Evolutionary conservation across 2,888 invertebrate genomes (phyloP).

Genomic region (Acleris sparsana): DNA sequence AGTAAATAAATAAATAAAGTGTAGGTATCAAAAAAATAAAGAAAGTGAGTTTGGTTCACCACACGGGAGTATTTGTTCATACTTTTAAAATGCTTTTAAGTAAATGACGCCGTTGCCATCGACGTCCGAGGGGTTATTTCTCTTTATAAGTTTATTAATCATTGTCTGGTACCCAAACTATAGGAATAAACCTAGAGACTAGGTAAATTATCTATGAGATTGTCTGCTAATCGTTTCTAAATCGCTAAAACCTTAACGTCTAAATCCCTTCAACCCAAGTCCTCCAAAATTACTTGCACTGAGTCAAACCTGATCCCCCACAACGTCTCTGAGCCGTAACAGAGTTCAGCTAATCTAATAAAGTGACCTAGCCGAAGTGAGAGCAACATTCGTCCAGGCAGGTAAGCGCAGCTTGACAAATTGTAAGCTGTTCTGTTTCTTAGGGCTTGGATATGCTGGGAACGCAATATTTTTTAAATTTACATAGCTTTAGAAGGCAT

Average conservation of each 20-base stretch:
- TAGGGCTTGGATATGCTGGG: not conserved
- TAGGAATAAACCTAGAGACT: no score
- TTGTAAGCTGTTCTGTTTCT: slow-evolving; percentile 8
- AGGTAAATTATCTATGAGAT: no score
- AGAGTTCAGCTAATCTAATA: slow-evolving; percentile 24
- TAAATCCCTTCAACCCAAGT: not conserved
- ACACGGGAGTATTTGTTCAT: no score
- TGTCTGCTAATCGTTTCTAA: no score
- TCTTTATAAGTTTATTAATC: no score
- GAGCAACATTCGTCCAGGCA: slow-evolving; percentile 21
- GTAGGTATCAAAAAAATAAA: no score
- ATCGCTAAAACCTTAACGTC: not conserved
- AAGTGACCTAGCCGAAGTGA: slow-evolving; percentile 12
- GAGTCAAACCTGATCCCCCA: slow-evolving; percentile 9
- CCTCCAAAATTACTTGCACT: slow-evolving; percentile 1
- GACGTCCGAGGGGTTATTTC: no score
- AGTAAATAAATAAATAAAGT: no score
- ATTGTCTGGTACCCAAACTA: no score
- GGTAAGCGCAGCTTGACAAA: slow-evolving; percentile 27
- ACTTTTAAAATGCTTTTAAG: no score
- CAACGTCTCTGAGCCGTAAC: slow-evolving; percentile 3
- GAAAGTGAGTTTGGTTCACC: no score
- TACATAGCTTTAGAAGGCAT: not conserved
- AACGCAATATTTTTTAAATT: not conserved
- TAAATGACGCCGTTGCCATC: no score